Conservation (phyloP, 2,113 vertebrate genomes). For the Martes martes region DNA sequence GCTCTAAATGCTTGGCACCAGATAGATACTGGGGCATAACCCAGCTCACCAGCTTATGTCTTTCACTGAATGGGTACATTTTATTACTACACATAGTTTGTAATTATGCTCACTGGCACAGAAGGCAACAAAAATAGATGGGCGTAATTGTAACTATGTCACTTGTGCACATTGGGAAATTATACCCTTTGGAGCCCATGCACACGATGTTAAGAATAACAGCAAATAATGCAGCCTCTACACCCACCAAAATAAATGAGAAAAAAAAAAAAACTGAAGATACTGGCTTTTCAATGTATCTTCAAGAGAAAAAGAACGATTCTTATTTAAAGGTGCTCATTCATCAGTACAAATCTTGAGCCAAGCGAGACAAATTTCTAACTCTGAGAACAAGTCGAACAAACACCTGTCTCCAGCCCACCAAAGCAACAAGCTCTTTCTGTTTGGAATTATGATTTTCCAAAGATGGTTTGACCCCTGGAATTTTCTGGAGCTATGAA, state of each 20-base stretch:
- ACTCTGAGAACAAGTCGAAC: neutral
- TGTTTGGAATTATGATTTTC: neutral
- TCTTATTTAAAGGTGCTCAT: neutral
- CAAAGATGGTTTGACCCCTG: neutral
- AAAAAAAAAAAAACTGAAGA: constrained; percentile 22
- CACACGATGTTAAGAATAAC: neutral
- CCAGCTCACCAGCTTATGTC: neutral
- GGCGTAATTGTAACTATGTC: neutral
- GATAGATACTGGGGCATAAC: neutral
- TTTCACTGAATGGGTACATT: neutral
- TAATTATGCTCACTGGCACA: neutral
- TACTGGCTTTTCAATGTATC: neutral
- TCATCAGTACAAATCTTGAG: neutral
- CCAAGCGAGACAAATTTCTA: neutral
- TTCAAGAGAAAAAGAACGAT: neutral
- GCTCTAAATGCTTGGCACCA: neutral
- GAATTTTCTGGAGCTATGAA: neutral
- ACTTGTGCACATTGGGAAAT: neutral
- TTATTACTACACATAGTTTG: neutral
- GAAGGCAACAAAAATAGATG: neutral
- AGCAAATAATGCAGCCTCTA: neutral
- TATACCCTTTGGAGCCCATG: neutral
- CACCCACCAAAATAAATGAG: neutral
- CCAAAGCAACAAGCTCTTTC: neutral
- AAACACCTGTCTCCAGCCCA: neutral